Base-by-base conservation (phyloP, 2,888 invertebrate genomes). In the Atrina japonica region DNA sequence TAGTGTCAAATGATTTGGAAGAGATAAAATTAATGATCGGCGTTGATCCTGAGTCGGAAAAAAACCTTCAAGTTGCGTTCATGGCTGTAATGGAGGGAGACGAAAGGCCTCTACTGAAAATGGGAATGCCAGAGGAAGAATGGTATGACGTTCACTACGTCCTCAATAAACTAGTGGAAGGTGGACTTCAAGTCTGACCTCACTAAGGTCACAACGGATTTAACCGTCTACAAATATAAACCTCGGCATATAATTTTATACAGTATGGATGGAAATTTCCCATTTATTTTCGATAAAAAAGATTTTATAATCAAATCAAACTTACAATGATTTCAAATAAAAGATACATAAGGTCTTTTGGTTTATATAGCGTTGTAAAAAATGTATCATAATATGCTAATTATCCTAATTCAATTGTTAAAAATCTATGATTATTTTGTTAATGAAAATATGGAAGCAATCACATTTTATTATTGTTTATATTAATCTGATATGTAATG, bases 121-220 rank as follows among this genome's bases (percentile, higher is more conserved):
- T 87, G 68, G 84, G 84, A 47, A 87, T 87, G 87, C 83, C 85
- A 3, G 82, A 84, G 27, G 77, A 82, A 23, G 81, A 83, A 21
- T 87, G 87, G 87, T 84, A 81, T 59, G 84, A 86, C 65, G 83
- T 83, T 27, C 73, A 79, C 50, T 78, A 65, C 61, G 76, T 82
- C 68, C 72, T 86, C 41, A 78, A 81, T 40, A 73, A 76, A 61
- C 72, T 86, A n/a, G 66, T 80, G 16, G 76, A 84, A 55, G 81
- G 83, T 21, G 85, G 85, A 41, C 76, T 86, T 43, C 40, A 65
- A 25, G 75, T 80, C 60, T 60, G 64, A 67, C 35, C 35, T 35
- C 6, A 45, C 27, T 50, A 45, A 61, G 50, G 45, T 52, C 60
- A 55, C 60, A 18, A 18, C 7, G 35, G 40, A 40, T 23, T 27